These are phyloP conservation scores for Hippocampus zosterae DNA, from an alignment of 2,113 vertebrate genomes.

Conservation along the genomic window DNA sequence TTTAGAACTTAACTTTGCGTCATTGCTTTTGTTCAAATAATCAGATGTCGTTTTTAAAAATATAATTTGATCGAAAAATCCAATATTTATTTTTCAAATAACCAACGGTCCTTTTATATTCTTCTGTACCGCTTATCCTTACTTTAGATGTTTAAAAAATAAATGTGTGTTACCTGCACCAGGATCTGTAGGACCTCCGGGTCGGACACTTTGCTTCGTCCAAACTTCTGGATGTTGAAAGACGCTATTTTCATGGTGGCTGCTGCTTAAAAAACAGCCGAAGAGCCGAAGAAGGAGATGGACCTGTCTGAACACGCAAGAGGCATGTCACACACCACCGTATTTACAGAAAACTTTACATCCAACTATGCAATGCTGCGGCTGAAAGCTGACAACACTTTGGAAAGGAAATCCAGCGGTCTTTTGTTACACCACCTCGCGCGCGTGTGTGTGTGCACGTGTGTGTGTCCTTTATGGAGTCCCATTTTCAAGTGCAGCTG, in stretches of 20 bases:
- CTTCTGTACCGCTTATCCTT: background rate
- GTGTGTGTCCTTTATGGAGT: background rate
- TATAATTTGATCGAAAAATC: background rate
- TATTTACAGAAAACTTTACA: background rate
- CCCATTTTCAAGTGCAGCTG: background rate
- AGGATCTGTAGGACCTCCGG: slow-evolving; percentile 41
- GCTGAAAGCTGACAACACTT: no score
- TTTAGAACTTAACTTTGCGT: no score
- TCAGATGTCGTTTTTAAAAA: background rate
- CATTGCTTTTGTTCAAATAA: no score
- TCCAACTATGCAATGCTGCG: background rate
- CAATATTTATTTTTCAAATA: background rate
- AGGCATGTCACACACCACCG: background rate
- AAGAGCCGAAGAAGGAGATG: background rate
- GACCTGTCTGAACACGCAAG: background rate
- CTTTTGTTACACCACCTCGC: background rate
- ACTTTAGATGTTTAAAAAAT: no score
- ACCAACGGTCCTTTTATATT: background rate
- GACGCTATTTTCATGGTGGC: slow-evolving; percentile 65
- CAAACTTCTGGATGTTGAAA: slow-evolving; percentile 69
- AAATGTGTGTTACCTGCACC: slow-evolving; percentile 41
- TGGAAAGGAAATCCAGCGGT: background rate
- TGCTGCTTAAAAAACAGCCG: slow-evolving; percentile 1
- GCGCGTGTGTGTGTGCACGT: background rate
- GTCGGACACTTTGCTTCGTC: slow-evolving; percentile 56